A percentile compares a stretch with the other conserved stretches of the same genome.
These are phyloP conservation scores for Trogon melanurus DNA, from an alignment of 2,113 vertebrate species.

Conservation along the genomic window DNA sequence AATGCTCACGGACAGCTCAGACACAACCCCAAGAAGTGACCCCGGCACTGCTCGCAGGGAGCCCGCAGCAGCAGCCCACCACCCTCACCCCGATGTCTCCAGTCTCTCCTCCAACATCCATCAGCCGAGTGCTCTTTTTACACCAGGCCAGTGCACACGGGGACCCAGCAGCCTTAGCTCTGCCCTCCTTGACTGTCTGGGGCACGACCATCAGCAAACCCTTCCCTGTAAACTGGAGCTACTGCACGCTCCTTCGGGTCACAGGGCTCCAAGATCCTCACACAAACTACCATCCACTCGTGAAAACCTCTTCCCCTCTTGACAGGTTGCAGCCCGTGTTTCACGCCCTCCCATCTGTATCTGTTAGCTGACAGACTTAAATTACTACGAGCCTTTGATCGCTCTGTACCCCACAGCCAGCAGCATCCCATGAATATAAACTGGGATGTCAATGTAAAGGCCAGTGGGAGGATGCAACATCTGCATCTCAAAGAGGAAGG, in stretches of 20 bases:
- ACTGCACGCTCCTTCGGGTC: neutral
- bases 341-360: neutral
- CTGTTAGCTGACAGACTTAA: neutral
- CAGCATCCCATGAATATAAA: neutral
- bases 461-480: neutral
- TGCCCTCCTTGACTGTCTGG: neutral
- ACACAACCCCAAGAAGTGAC: too few relatives aligned
- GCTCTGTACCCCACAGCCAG: neutral
- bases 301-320: neutral
- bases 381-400: neutral
- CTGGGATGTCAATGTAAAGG: fast-evolving
- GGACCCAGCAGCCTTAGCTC: neutral
- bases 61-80: neutral
- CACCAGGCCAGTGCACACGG: fast-evolving
- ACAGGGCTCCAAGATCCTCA: neutral
- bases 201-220: neutral
- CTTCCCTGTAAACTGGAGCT: neutral
- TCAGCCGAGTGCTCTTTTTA: neutral
- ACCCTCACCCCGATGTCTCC: neutral
- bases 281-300: neutral
- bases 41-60: neutral
- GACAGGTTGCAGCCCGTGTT: neutral
- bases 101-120: neutral
- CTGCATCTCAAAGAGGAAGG: conserved; percentile 11
- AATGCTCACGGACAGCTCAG: neutral